Base-by-base conservation (phyloP, 2,797 vertebrate species). In the Vireo griseus region DNA sequence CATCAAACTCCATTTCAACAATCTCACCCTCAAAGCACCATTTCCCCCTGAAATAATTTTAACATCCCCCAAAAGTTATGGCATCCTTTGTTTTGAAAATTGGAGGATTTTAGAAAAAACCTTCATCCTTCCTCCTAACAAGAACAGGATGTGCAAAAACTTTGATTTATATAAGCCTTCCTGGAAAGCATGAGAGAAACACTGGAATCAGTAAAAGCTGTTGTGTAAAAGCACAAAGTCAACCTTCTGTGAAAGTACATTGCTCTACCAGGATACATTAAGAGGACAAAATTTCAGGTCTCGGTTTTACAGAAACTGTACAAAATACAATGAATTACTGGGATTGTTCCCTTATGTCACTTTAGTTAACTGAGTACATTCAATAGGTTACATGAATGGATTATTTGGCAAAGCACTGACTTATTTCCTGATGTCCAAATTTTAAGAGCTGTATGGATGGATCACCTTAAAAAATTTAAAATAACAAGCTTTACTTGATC, bases 71-170 rank as follows among this genome's bases (percentile, higher is more conserved):
- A 61, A 62, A 79, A 9, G 5, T 71, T 74, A 82, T 1, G 13
- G 45, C 58, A 83, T 79, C 42, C 26, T 72, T 87, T 88, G 61
- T 61, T 89, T 93, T 89, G 69, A 31, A n/a, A 74, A 93, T 52
- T 20, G 21, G 25, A 79, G 26, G 74, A 52, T 44, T 72, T 40
- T 2, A 1, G 33, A 68, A 77, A 85, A 89, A 71, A 19, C 7
- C 28, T 83, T 81, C 14, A 6, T 91, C 75, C 50, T 93, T 72
- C 84, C 66, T 91, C 67, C 42, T 88, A 94, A 92, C 57, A 90
- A 94, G 91, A 94, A 94, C 79, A 95, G 92, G 89, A 94, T 94
- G 91, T 95, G 75, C 87, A 92, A 44, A 90, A 94, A 45, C 73
- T 77, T 69, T 44, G 62, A 86, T 83, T 96, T 90, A 88, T 92